Evolutionary conservation across 2,113 vertebrate genomes (phyloP).

Genomic region (Osmerus eperlanus): DNA sequence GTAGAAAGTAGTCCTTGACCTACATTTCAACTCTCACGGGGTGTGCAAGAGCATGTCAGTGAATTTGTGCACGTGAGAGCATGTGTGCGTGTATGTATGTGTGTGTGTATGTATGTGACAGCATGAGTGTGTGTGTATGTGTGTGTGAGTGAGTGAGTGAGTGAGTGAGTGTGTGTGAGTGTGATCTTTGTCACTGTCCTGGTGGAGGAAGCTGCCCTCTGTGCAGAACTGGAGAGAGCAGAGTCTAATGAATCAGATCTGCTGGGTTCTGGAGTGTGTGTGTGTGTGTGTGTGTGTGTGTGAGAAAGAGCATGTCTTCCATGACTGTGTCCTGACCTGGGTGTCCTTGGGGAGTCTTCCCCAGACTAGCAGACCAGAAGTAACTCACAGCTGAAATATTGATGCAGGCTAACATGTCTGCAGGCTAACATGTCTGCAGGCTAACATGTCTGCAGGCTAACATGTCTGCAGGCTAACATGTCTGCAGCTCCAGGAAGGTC

Average conservation of each 20-base stretch:
- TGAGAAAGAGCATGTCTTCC: not conserved
- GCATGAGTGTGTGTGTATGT: not conserved
- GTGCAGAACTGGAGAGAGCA: no score
- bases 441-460: not conserved
- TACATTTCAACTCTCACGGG: slow-evolving; percentile 53
- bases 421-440: no score
- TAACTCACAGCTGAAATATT: not conserved
- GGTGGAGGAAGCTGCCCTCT: not conserved
- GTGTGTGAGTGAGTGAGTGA: slow-evolving; percentile 3
- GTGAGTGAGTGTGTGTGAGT: slow-evolving; percentile 39
- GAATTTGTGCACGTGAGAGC: slow-evolving; percentile 33
- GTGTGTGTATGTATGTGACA: not conserved
- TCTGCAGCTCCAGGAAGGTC: not conserved
- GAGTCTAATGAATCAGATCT: no score
- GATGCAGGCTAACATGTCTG: not conserved
- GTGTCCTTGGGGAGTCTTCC: slow-evolving; percentile 21
- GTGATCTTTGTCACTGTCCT: slow-evolving; percentile 3
- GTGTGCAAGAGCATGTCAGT: slow-evolving; percentile 31
- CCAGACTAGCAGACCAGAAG: not conserved
- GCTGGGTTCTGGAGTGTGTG: not conserved
- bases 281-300: not conserved
- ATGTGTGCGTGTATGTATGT: slow-evolving; percentile 12
- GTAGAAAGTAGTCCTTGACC: slow-evolving; percentile 67
- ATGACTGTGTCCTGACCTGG: slow-evolving; percentile 55
- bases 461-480: not conserved